Evolutionary conservation across 2,113 vertebrate genomes (phyloP).

Genomic region (Asarcornis scutulata): DNA sequence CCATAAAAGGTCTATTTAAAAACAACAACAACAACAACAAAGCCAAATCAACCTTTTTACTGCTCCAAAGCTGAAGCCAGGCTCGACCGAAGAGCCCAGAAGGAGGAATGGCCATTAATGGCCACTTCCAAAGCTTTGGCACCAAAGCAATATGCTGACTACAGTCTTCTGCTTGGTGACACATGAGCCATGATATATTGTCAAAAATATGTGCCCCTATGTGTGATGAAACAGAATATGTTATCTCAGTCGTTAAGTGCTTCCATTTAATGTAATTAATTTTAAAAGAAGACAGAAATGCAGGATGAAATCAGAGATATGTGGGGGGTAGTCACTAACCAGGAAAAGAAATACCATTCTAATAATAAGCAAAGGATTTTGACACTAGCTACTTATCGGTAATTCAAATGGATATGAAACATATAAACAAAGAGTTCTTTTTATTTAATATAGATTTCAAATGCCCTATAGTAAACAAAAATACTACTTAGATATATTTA

Average conservation of each 20-base stretch:
- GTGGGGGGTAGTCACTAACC: constrained; percentile 12
- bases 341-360: constrained; percentile 36
- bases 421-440: not conserved
- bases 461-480: not conserved
- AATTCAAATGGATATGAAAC: not conserved
- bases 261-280: constrained; percentile 54
- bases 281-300: constrained; percentile 43
- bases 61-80: not conserved
- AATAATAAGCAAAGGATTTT: constrained; percentile 40
- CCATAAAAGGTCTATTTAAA: not conserved
- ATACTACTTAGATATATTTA: not conserved
- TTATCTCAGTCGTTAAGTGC: constrained; percentile 4
- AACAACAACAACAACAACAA: not conserved
- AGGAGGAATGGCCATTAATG: not conserved
- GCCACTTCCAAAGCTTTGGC: not conserved
- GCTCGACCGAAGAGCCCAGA: not conserved
- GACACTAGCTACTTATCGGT: not conserved
- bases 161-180: not conserved
- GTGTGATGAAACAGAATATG: constrained; percentile 40
- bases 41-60: not conserved
- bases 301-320: constrained; percentile 11
- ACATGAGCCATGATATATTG: not conserved
- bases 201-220: constrained; percentile 9
- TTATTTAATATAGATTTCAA: not conserved
- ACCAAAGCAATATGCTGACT: not conserved